Base-by-base conservation (phyloP, 2,113 vertebrate species). In the Pteronura brasiliensis region DNA sequence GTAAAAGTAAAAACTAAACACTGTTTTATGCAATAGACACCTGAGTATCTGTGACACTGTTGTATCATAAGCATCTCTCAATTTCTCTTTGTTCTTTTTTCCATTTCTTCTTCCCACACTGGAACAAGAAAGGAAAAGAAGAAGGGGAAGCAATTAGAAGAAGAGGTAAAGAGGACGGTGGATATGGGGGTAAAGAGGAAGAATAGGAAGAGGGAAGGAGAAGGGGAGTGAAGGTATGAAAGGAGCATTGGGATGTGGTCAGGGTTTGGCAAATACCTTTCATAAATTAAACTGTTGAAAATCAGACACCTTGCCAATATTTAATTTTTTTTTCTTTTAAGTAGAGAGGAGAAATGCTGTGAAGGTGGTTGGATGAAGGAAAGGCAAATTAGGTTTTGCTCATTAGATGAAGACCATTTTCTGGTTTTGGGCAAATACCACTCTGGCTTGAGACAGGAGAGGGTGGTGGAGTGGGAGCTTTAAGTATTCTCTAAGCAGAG, bases 401-500 rank as follows among this genome's bases (percentile, higher is more conserved):
- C 84, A 65, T 94, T 96, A 90, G 49, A 92, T 23, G 27, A 80
- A 65, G 82, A 76, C 63, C 42, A 44, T 63, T 80, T 96, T 92
- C 82, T 36, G 7, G 44, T 96, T 81, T 69, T 2, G 69, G 67
- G 67, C 17, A 76, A 92, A 79, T 80, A 36, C 49, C 79, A 92
- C 63, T 83, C 77, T 85, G 10, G 72, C 87, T 95, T 77, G 94
- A 88, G 63, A 80, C 87, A 17, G 17, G 47, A 85, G 61, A 89
- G 61, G 21, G 17, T 23, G 67, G 85, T 39, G 25, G 44, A 85
- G 77, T 80, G 86, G 74, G 13, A 65, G 59, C 42, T 92, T 97
- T 90, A 27, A 61, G 69, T 71, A 71, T 92, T 96, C 88, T 96
- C 47, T 72, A 36, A 95, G 77, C 59, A 96, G 52, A 90, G 8